phyloP scores from a whole-genome alignment of 2,113 vertebrate genomes.

The Pseudois nayaur region DNA sequence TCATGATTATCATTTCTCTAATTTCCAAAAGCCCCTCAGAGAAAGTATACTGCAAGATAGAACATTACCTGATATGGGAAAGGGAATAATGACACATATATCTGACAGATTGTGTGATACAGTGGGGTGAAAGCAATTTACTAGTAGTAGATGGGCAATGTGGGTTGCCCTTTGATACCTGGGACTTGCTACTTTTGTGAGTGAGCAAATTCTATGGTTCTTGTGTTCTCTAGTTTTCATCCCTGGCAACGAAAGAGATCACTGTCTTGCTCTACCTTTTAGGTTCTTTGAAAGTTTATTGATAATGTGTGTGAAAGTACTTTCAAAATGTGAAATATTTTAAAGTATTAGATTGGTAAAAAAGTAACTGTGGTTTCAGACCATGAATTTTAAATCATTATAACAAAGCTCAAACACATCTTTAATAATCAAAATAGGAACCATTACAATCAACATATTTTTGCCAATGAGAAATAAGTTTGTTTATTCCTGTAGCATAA shows the following conservation, averaged over 20 bases:
- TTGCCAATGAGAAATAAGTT: neutral
- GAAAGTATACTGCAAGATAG: neutral
- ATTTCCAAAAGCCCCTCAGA: slow-evolving; percentile 21
- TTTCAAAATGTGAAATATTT: neutral
- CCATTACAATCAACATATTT: neutral
- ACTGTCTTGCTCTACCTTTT: neutral
- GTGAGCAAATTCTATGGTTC: neutral
- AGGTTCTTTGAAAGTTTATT: neutral
- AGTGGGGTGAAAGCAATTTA: neutral
- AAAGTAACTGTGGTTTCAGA: neutral
- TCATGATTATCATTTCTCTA: slow-evolving; percentile 41
- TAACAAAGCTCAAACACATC: neutral
- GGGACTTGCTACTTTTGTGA: neutral
- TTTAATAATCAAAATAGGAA: neutral
- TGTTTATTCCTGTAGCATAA: neutral
- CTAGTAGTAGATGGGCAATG: neutral
- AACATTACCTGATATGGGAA: neutral
- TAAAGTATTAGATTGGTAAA: neutral
- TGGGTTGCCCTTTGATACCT: neutral
- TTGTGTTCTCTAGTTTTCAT: neutral
- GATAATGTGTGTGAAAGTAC: neutral
- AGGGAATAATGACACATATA: neutral
- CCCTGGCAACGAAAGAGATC: neutral
- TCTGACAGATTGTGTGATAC: neutral
- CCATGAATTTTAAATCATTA: neutral